These are phyloP conservation scores for Micromussa lordhowensis DNA, from an alignment of 92 coral and sea anemone species.

Conservation along the genomic window DNA sequence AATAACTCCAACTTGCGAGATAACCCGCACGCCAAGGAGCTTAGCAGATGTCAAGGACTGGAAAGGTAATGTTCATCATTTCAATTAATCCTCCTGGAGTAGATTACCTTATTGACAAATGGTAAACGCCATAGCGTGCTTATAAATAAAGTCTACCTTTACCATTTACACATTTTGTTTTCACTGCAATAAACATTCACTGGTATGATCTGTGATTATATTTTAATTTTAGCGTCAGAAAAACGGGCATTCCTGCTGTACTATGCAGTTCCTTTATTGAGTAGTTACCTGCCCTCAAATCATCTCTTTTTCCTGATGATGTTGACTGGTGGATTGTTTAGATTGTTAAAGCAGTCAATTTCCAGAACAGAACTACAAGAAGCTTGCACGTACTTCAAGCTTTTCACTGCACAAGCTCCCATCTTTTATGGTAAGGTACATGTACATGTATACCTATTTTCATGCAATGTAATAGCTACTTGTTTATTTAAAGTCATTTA, in stretches of 20 bases:
- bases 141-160: too few relatives aligned
- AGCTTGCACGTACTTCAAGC: conserved; percentile 24
- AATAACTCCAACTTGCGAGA: conserved; percentile 32
- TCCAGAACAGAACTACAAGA: conserved; percentile 10
- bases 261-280: conserved; percentile 36
- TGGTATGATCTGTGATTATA: background rate
- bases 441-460: too few relatives aligned
- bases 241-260: too few relatives aligned
- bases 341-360: conserved; percentile 35
- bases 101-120: too few relatives aligned
- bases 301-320: conserved; percentile 32
- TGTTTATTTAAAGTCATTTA: too few relatives aligned
- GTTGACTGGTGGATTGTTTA: conserved; percentile 46
- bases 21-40: conserved; percentile 35
- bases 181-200: too few relatives aligned
- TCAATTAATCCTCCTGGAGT: background rate
- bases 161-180: background rate
- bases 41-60: conserved; percentile 18
- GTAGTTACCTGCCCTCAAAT: conserved; percentile 26
- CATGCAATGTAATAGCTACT: too few relatives aligned
- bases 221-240: conserved; percentile 37
- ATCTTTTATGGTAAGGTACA: conserved; percentile 27
- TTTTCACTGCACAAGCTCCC: conserved; percentile 41
- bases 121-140: too few relatives aligned
- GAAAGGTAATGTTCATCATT: conserved; percentile 8